phyloP scores from a whole-genome alignment of 2,113 vertebrate genomes.

The Merops nubicus region DNA sequence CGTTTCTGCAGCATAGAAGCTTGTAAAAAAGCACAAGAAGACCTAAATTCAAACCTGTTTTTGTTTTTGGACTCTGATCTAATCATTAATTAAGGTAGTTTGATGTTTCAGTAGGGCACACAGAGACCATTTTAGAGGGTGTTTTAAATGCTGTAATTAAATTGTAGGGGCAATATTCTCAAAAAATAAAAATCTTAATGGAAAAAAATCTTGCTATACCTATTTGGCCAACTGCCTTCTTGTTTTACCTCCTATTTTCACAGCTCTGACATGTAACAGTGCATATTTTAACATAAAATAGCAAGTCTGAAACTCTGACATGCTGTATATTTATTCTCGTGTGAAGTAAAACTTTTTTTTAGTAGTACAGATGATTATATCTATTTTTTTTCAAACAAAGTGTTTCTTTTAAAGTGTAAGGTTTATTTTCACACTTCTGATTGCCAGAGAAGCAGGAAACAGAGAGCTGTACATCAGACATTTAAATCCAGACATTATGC shows the following conservation, averaged over 20 bases:
- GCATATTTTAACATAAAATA: slow-evolving; percentile 79
- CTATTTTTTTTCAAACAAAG: slow-evolving; percentile 58
- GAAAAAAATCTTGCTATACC: slow-evolving; percentile 34
- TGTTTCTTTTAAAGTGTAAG: slow-evolving; percentile 69
- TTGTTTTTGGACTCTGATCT: slow-evolving; percentile 60
- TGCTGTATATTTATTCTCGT: slow-evolving; percentile 72
- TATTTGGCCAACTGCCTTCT: slow-evolving; percentile 75
- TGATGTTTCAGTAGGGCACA: slow-evolving; percentile 45
- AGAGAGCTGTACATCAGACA: slow-evolving; percentile 57
- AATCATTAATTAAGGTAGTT: slow-evolving; percentile 64
- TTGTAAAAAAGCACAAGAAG: slow-evolving; percentile 19
- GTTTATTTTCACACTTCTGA: slow-evolving; percentile 85
- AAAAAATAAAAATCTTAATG: slow-evolving; percentile 68
- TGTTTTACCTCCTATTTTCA: slow-evolving; percentile 73
- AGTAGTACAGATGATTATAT: slow-evolving; percentile 59
- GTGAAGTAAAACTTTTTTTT: slow-evolving; percentile 47
- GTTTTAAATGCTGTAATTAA: slow-evolving; percentile 76
- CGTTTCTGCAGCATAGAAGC: slow-evolving; percentile 5
- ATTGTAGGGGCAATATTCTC: slow-evolving; percentile 44
- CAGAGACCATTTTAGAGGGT: slow-evolving; percentile 54
- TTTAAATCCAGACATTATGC: slow-evolving; percentile 75
- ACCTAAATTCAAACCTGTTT: neutral
- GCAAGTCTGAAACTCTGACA: slow-evolving; percentile 68
- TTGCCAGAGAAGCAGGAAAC: slow-evolving; percentile 74
- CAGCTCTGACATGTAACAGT: slow-evolving; percentile 75